Evolutionary conservation across 2,797 vertebrate genomes (phyloP).

Genomic region (Coregonus ussuriensis): DNA sequence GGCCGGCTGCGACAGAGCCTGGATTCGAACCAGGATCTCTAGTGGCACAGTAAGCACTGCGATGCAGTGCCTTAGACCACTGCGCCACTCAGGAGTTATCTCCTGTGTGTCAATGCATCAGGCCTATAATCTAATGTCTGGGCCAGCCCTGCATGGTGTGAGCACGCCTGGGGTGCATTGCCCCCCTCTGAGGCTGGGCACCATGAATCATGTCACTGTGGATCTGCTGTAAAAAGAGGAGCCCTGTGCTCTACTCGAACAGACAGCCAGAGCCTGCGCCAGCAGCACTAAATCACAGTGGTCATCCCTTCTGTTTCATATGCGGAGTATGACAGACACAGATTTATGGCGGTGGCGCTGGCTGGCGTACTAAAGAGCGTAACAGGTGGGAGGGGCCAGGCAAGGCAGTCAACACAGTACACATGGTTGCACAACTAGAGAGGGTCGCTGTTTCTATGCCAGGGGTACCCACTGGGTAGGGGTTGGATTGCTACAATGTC

Average conservation of each 20-base stretch:
- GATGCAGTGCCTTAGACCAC: too few species aligned
- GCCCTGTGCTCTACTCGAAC: constrained; percentile 36
- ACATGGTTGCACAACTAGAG: constrained; percentile 1
- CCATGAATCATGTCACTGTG: constrained; percentile 61
- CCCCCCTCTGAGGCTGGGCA: constrained; percentile 49
- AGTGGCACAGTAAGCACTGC: too few species aligned
- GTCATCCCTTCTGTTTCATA: constrained; percentile 69
- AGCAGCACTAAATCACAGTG: constrained; percentile 64
- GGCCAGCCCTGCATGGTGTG: too few species aligned
- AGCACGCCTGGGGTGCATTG: neutral
- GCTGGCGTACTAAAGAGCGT: neutral
- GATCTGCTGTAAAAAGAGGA: constrained; percentile 57
- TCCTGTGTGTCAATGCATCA: neutral
- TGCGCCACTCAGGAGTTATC: too few species aligned
- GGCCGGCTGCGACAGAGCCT: too few species aligned
- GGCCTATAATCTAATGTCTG: neutral
- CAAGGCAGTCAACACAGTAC: neutral
- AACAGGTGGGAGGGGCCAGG: neutral
- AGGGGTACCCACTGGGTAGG: neutral
- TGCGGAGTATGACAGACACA: constrained; percentile 65
- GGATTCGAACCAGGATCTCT: too few species aligned
- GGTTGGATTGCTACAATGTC: neutral
- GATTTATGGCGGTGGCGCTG: constrained; percentile 44
- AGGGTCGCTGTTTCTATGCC: neutral
- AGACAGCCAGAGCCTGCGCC: constrained; percentile 39